Evolutionary conservation across 2,888 invertebrate genomes (phyloP), one percentile per base, ranked within the genome.

Genomic region (Scelioninae gen. 1): DNA sequence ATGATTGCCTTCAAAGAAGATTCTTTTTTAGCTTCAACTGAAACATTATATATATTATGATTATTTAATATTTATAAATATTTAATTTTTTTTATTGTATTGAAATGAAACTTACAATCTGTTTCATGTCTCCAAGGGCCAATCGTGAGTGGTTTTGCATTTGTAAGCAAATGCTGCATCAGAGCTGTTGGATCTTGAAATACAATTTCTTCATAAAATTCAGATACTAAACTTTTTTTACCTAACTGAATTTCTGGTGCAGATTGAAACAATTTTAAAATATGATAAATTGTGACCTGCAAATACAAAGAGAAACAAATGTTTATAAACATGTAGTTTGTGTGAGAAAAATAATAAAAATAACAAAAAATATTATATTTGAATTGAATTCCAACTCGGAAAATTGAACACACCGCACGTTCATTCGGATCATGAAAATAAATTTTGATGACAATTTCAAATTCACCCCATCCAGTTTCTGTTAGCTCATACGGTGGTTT

Each of bases 401-500:
- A 13, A 29, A 43, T 29, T 60, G 45, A 63, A 94, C 95, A 95
- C 92, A 98, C 98, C 13, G 98, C 97, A 91, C 97, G 94, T 93
- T 98, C 99, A 89, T 98, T 98, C 0, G 97, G 97, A 93, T 99
- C 99, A 90, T 97, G 96, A 89, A 99, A 99, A 92, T 98, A 98
- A 83, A 99, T 97, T 92, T 99, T 99, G 69, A 99, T 98, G 40
- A 98, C 97, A 85, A 99, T 97, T 93, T 99, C 99, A 92, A 99
- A 99, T 93, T 99, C 99, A 86, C 99, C 99, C 99, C 99, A 99
- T 0, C 99, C 99, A 0, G 99, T 99, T 93, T 99, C 99, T 0
- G 97, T 97, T 6, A 99, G 95, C 93, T 99, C 99, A 91, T 98
- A 99, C 0, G 99, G 99, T 0, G 98, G 98, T 91, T 98, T 97